phyloP scores from a whole-genome alignment of 1,140 invertebrate genomes.

The Octopus sinensis region DNA sequence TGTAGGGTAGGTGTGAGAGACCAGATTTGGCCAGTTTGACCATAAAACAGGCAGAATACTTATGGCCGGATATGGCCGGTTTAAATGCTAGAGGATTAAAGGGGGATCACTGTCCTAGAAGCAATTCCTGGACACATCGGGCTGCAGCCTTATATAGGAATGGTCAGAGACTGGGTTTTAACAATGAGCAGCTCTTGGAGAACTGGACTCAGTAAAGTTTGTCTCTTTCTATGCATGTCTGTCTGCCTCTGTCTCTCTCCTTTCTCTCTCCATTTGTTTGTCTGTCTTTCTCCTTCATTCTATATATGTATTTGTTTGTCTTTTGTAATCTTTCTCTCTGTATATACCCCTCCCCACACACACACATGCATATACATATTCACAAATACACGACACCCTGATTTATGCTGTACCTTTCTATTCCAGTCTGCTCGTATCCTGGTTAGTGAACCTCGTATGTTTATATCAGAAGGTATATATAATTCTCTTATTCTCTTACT shows the following conservation, averaged over 20 bases:
- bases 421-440: constrained; percentile 38
- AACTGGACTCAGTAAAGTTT: background rate
- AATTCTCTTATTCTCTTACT: background rate
- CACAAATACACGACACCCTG: too few species aligned
- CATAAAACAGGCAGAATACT: too few species aligned
- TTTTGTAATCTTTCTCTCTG: background rate
- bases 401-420: constrained; percentile 11
- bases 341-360: background rate
- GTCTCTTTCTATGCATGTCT: background rate
- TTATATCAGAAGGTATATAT: constrained; percentile 47
- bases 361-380: too few species aligned
- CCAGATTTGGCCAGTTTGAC: too few species aligned
- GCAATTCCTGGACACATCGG: too few species aligned
- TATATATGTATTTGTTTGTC: background rate
- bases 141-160: too few species aligned
- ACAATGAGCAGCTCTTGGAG: too few species aligned
- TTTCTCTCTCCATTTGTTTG: background rate
- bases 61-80: too few species aligned
- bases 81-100: too few species aligned
- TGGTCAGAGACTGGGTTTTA: too few species aligned
- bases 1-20: too few species aligned
- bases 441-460: constrained; percentile 46
- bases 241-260: background rate
- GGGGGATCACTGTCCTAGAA: too few species aligned
- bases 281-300: background rate